Evolutionary conservation across 2,113 vertebrate genomes (phyloP).

Genomic region (Eulemur rufifrons): DNA sequence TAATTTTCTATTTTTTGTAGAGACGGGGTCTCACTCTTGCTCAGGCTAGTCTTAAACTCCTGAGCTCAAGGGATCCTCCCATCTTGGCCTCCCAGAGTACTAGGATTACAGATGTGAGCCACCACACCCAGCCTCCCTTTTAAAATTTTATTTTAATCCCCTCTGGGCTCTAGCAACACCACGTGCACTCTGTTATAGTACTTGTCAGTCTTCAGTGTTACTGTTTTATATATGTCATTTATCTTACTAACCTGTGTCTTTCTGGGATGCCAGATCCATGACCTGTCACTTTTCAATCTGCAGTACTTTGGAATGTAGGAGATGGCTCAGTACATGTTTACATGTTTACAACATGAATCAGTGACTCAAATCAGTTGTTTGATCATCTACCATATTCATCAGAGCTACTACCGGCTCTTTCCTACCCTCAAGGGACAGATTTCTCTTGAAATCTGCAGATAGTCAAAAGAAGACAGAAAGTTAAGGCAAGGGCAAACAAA

Average conservation of each 20-base stretch:
- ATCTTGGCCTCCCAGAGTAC: background rate
- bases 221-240: rapidly evolving
- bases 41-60: background rate
- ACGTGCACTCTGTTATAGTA: rapidly evolving
- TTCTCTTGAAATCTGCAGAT: background rate
- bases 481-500: background rate
- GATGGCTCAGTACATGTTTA: background rate
- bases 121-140: background rate
- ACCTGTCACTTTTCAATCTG: background rate
- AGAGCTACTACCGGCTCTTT: background rate
- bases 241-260: background rate
- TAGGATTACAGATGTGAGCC: background rate
- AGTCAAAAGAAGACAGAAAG: background rate
- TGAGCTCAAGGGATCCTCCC: background rate
- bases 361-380: background rate
- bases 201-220: background rate
- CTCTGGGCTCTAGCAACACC: background rate
- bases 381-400: background rate
- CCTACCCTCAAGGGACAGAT: background rate
- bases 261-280: background rate
- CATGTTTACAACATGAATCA: background rate
- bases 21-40: background rate
- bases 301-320: rapidly evolving
- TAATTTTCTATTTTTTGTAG: background rate
- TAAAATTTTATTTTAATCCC: background rate